These are phyloP conservation scores for Papilio elwesi DNA, from an alignment of 2,888 invertebrate genomes.

Conservation along the genomic window DNA sequence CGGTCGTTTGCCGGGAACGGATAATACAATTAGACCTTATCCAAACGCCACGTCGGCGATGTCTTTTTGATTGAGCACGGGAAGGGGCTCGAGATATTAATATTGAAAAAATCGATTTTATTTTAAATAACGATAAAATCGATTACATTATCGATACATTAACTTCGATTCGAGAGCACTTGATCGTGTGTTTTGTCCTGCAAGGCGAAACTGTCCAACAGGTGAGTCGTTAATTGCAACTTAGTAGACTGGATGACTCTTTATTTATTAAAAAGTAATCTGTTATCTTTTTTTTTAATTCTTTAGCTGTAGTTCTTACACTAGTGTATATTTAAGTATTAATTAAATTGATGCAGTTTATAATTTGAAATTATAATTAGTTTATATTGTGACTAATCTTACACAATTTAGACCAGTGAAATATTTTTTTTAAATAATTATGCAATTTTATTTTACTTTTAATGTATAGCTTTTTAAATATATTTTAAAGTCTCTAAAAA, in stretches of 20 bases:
- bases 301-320: no score
- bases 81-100: not conserved
- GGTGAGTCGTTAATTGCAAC: conserved; percentile 26
- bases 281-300: not conserved
- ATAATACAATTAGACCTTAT: conserved; percentile 16
- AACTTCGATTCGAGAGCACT: conserved; percentile 5
- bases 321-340: no score
- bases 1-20: conserved; percentile 2
- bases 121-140: not conserved
- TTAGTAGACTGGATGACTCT: not conserved
- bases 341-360: no score
- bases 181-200: conserved; percentile 26
- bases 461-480: no score
- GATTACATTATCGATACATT: not conserved
- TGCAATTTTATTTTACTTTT: no score
- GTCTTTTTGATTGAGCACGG: conserved; percentile 33
- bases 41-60: conserved; percentile 33
- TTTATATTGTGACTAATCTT: no score
- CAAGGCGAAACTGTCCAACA: conserved; percentile 30
- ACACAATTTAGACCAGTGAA: no score
- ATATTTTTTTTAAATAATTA: no score
- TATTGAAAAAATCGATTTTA: not conserved
- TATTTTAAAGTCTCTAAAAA: no score
- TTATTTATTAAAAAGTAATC: not conserved
- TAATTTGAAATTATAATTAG: no score